Evolutionary conservation across 2,113 vertebrate species (phyloP), one percentile per base, ranked within the genome.

Genomic region (Silurus meridionalis): DNA sequence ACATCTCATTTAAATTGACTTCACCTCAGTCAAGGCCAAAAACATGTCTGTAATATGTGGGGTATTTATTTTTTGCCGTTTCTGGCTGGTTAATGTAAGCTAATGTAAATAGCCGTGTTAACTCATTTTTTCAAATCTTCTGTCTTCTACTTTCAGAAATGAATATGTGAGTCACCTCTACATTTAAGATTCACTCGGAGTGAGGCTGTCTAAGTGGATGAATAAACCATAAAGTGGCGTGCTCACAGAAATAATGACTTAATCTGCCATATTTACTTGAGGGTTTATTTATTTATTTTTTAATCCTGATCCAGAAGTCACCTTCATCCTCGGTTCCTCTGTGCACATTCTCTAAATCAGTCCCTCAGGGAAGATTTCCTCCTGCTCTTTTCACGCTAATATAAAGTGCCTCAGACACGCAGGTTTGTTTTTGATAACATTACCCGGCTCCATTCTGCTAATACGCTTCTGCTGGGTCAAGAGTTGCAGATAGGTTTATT

Each of bases 231-330:
- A 67, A 84, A 58, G 50, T 64, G 11, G 71, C 52, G 37, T 85
- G 74, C 28, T 79, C 78, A 58, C 46, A 58, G 58, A 86, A 61
- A 81, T 71, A 57, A 81, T 85, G 83, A 81, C 63, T 89, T 84
- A 82, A 89, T 84, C 79, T 86, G 84, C 80, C 52, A 61, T 66
- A 66, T 89, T 86, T 84, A 86, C 86, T 64, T 71, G 46, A 77
- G 60, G 48, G 11, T 17, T 11, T 25, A 8, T 17, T 11, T 25
- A 5, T 25, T 57, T 58, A 10, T 28, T 37, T 74, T 72, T 48
- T 48, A 75, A 77, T 72, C 58, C 37, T 23, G 37, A 83, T 81
- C 75, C 75, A 84, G 81, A 63, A 37, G 28, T 46, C 80, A 85
- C 66, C 83, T 72, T 83, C 28, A 58, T 82, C 74, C n/a, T 66